A percentile compares a stretch with the other conserved stretches of the same genome.
These are phyloP conservation scores for Brienomyrus longianalis DNA, from an alignment of 2,113 vertebrate genomes.

Conservation along the genomic window DNA sequence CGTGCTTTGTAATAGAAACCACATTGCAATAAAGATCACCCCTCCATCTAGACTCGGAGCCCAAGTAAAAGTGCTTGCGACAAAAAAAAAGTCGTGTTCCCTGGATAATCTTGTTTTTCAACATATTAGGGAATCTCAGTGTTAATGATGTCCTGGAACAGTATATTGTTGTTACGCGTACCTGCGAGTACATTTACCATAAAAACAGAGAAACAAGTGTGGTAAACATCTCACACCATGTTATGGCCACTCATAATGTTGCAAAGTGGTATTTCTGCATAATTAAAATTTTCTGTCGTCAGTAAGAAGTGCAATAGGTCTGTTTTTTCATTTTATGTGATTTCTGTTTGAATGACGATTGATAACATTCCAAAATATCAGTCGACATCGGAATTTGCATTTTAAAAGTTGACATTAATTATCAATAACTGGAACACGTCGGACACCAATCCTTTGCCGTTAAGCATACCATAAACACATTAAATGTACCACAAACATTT, in stretches of 20 bases:
- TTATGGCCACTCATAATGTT: not conserved
- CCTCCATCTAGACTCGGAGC: constrained; percentile 34
- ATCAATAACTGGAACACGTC: not conserved
- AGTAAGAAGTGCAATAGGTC: not conserved
- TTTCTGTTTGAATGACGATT: not conserved
- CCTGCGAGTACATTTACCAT: not conserved
- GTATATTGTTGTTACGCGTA: not conserved
- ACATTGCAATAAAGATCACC: constrained; percentile 45
- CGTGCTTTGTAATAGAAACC: constrained; percentile 49
- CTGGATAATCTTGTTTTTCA: constrained; percentile 26
- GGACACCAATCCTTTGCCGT: not conserved
- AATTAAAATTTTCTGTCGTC: not conserved
- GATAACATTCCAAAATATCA: not conserved
- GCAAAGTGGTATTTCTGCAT: not conserved
- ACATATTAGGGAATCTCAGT: constrained; percentile 13
- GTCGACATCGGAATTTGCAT: not conserved
- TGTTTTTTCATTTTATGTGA: not conserved
- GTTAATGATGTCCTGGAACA: not conserved
- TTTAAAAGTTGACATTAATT: not conserved
- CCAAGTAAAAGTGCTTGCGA: constrained; percentile 39
- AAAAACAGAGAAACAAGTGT: not conserved
- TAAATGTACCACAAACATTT: not conserved
- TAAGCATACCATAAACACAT: not conserved
- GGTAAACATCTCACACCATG: not conserved
- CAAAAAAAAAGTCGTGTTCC: constrained; percentile 19